Base-by-base conservation (phyloP, 2,888 invertebrate genomes). In the Crossocerus cetratus region DNA sequence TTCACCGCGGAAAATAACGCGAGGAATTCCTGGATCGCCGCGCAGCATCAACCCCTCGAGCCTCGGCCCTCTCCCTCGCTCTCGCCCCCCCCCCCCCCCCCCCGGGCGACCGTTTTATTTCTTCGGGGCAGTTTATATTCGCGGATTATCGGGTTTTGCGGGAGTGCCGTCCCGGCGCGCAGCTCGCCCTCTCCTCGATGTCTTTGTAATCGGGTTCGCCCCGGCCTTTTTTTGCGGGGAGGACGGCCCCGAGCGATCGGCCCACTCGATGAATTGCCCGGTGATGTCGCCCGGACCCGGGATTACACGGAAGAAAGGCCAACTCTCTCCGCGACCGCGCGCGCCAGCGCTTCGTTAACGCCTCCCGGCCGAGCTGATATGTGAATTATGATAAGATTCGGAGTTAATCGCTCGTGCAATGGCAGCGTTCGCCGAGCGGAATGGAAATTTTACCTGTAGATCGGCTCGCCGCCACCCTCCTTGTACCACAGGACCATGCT, bases 401-500 rank as follows among this genome's bases (percentile, higher is more conserved):
- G 11, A 32, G 32, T 32, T 32, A 32, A 32, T 32, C 32, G 32
- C 32, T 32, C 32, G 32, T 32, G 32, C 8, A 32, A 32, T 32
- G 32, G 8, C 8, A 11, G 3, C 32, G 11, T 32, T 32, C 8
- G 32, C 49, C 4, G 8, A 44, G 4, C 5, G 49, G 8, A n/a
- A 13, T 49, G n/a, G 5, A 11, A 14, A 49, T 32, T 49, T 91
- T 90, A 97, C 97, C 96, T 96, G 92, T 96, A 97, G 76, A 97
- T 92, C 23, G 96, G 96, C 86, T 96, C 96, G 43, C 94, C 94
- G 81, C 94, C 95, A 53, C 94, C 94, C 89, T 96, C 96, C 87
- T 96, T 96, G 91, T 96, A 97, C 97, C 97, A 97, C 45, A 97
- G 93, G 80, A 97, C 96, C 96, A 96, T 96, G 86, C 94, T 95